Percentiles rank a stretch among this genome's conserved stretches.
These are phyloP conservation scores for Conus canariensis DNA, from an alignment of 2,888 invertebrate genomes.

Conservation along the genomic window DNA sequence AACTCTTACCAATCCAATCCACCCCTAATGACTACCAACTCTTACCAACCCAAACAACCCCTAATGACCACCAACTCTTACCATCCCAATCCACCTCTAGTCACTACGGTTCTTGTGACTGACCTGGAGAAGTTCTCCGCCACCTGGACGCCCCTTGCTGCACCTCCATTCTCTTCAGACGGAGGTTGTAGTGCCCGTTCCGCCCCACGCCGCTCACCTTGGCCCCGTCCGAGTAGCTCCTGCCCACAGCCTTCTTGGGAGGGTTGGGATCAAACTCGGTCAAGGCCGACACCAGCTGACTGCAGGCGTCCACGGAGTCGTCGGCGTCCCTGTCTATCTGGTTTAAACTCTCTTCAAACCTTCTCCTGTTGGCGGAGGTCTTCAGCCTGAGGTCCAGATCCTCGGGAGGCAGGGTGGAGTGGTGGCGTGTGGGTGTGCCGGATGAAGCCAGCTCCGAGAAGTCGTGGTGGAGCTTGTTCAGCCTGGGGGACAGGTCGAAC, in stretches of 20 bases:
- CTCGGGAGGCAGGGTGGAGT: not conserved
- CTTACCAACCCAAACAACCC: no score
- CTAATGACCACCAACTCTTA: no score
- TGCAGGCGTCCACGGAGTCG: constrained; percentile 32
- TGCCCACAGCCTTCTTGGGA: constrained; percentile 26
- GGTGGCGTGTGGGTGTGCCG: not conserved
- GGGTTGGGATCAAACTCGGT: constrained; percentile 34
- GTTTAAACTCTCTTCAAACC: constrained; percentile 35
- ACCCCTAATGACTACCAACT: no score
- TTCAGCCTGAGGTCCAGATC: not conserved
- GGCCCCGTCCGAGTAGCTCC: constrained; percentile 40
- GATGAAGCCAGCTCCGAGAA: not conserved
- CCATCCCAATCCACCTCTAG: no score
- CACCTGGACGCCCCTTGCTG: not conserved
- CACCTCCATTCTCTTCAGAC: not conserved
- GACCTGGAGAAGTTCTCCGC: not conserved
- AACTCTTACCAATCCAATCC: no score
- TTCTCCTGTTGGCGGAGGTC: constrained; percentile 9
- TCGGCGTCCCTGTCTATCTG: constrained; percentile 34
- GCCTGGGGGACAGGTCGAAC: not conserved
- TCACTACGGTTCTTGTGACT: not conserved
- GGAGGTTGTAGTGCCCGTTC: not conserved
- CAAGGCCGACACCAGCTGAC: constrained; percentile 40
- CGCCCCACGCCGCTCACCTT: not conserved
- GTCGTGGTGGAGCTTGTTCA: not conserved